phyloP scores from a whole-genome alignment of 2,113 vertebrate genomes.

The Spermophilus dauricus region DNA sequence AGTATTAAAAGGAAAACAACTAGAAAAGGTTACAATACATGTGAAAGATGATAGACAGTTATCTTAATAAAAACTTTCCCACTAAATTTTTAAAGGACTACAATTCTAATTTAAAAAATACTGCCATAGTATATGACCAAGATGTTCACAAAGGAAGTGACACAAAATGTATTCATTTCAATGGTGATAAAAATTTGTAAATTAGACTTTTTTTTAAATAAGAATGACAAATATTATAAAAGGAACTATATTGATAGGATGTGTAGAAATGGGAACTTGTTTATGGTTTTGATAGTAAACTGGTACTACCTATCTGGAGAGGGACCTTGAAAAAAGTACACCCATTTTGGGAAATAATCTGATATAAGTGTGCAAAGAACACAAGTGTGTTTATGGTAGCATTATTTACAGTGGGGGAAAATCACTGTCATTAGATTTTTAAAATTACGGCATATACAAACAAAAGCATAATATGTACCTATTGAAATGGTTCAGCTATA shows the following conservation, averaged over 20 bases:
- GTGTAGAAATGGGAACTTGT: background rate
- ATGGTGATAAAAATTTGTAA: background rate
- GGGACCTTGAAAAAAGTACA: background rate
- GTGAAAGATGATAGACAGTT: background rate
- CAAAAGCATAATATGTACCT: background rate
- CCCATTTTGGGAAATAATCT: background rate
- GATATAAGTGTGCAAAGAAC: background rate
- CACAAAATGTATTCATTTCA: background rate
- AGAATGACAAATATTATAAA: constrained; percentile 32
- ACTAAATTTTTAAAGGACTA: background rate
- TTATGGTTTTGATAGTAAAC: background rate
- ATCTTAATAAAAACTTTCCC: background rate
- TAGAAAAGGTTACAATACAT: background rate
- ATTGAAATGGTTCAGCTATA: constrained; percentile 16
- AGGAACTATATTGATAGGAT: background rate
- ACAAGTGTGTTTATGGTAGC: background rate
- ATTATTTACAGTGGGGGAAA: background rate
- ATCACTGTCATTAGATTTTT: background rate
- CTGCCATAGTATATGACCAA: background rate
- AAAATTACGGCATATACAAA: background rate
- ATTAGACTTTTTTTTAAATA: background rate
- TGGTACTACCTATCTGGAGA: background rate
- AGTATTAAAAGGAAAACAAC: constrained; percentile 32
- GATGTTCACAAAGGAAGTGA: constrained; percentile 27
- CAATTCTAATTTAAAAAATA: background rate